These are phyloP conservation scores for Bugulina stolonifera DNA, from an alignment of 2,888 invertebrate genomes.

Conservation along the genomic window DNA sequence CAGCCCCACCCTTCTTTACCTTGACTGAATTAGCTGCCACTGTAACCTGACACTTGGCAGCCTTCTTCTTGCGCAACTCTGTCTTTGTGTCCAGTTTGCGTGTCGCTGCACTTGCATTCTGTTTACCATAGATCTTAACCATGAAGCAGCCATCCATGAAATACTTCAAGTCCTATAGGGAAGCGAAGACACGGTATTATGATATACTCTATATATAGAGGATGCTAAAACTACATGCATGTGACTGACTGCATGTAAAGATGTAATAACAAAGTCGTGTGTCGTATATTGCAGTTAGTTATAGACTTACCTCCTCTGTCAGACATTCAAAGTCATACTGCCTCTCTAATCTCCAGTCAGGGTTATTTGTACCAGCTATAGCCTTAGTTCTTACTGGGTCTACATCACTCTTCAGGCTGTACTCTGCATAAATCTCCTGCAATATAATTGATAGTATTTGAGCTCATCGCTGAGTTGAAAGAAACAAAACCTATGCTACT, in stretches of 20 bases:
- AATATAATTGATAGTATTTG: too few relatives aligned
- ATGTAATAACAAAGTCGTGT: too few relatives aligned
- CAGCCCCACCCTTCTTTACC: too few relatives aligned
- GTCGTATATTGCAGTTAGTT: too few relatives aligned
- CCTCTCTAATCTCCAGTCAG: conserved; percentile 42
- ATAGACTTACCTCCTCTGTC: conserved; percentile 35
- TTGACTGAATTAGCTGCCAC: conserved; percentile 39
- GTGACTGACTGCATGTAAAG: too few relatives aligned
- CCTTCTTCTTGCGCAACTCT: conserved; percentile 33
- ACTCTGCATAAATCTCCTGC: conserved; percentile 44
- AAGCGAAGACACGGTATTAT: too few relatives aligned
- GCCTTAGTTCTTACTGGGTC: conserved; percentile 35
- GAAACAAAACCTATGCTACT: too few relatives aligned
- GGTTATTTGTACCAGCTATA: conserved; percentile 41
- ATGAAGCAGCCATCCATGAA: conserved; percentile 54
- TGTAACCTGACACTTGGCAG: conserved; percentile 35
- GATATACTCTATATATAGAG: too few relatives aligned
- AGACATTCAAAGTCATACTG: conserved; percentile 31
- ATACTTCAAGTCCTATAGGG: conserved; percentile 54
- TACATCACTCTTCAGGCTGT: conserved; percentile 36
- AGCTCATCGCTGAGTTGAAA: too few relatives aligned
- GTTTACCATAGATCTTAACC: conserved; percentile 57
- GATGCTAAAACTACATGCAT: too few relatives aligned
- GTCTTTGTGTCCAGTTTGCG: conserved; percentile 37
- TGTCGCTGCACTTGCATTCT: conserved; percentile 46